Conservation (phyloP, 2,113 vertebrate species). For the Ictalurus punctatus region DNA sequence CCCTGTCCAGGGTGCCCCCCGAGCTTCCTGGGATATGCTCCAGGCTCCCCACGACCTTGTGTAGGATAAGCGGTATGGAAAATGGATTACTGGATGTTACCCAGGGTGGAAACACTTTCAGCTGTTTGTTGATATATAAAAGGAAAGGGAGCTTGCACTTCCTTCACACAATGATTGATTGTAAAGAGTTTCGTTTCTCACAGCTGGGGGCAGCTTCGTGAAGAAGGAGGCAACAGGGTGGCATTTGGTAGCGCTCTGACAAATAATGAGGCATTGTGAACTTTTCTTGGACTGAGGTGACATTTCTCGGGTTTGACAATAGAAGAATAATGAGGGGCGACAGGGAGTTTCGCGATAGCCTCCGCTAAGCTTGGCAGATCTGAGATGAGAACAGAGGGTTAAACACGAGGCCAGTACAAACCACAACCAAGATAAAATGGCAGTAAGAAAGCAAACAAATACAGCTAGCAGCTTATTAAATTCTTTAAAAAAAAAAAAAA, state of each 20-base stretch:
- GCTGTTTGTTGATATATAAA: background rate
- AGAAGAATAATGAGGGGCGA: background rate
- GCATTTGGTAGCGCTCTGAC: background rate
- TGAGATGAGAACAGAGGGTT: background rate
- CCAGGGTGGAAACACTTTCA: background rate
- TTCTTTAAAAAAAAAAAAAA: background rate
- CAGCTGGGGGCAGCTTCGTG: background rate
- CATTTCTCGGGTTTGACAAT: slow-evolving; percentile 1
- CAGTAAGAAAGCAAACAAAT: background rate
- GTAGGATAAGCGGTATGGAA: too few species aligned
- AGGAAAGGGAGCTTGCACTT: background rate
- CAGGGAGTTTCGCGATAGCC: background rate
- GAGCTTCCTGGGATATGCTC: too few species aligned
- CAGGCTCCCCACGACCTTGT: too few species aligned
- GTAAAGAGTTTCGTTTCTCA: background rate
- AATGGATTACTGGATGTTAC: too few species aligned
- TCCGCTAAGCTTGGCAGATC: background rate
- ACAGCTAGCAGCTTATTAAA: background rate
- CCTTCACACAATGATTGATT: background rate
- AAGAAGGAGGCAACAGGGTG: background rate
- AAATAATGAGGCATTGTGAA: background rate
- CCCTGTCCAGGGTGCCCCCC: too few species aligned
- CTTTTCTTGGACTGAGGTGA: background rate
- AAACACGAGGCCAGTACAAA: background rate
- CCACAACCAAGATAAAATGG: background rate